These are phyloP conservation scores for Parnassius smintheus DNA, from an alignment of 2,888 invertebrate species.

Conservation along the genomic window DNA sequence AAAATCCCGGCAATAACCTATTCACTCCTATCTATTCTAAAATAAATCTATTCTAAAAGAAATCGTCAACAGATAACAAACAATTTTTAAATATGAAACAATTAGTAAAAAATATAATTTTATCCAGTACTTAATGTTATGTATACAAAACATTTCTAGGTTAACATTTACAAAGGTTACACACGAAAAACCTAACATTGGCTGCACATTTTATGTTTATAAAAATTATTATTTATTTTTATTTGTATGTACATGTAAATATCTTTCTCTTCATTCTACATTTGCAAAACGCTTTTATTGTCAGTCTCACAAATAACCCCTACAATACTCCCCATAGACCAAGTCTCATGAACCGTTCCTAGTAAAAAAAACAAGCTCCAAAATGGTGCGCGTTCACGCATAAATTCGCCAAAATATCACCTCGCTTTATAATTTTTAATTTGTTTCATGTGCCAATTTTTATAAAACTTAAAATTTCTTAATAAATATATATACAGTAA, in stretches of 20 bases:
- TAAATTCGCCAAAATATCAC: conserved; percentile 22
- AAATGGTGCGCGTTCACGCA: conserved; percentile 9
- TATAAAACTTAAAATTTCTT: conserved; percentile 4
- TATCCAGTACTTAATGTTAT: no score
- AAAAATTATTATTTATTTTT: no score
- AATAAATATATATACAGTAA: not conserved
- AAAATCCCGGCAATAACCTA: not conserved
- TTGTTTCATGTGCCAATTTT: conserved; percentile 10
- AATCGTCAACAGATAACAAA: not conserved
- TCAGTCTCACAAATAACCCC: not conserved
- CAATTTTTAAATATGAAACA: no score
- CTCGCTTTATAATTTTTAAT: not conserved
- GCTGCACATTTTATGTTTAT: no score
- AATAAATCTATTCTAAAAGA: not conserved
- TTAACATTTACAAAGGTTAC: no score
- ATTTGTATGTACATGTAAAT: no score
- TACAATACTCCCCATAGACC: not conserved
- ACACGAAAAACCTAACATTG: no score
- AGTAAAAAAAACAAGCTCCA: conserved; percentile 9
- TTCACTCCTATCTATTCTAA: not conserved
- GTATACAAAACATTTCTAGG: no score
- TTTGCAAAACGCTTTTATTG: conserved; percentile 1
- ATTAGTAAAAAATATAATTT: no score
- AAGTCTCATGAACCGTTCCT: conserved; percentile 7
- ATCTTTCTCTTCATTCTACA: not conserved